These are phyloP conservation scores for Diuraphis noxia DNA, from an alignment of 1,140 invertebrate species.

Conservation along the genomic window DNA sequence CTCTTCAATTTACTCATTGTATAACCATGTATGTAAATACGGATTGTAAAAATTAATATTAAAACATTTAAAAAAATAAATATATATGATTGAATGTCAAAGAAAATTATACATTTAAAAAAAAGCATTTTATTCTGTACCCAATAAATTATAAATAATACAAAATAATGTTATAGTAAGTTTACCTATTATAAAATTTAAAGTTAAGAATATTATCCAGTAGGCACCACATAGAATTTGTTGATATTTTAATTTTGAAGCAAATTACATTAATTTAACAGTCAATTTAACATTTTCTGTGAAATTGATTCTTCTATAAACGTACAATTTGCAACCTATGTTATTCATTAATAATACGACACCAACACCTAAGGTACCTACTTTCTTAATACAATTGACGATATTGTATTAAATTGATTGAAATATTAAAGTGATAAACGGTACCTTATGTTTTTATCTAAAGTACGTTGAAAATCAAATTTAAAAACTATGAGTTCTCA, in stretches of 20 bases:
- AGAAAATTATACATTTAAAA: not conserved
- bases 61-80: too few species aligned
- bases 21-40: too few species aligned
- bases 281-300: not conserved
- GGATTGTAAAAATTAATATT: too few species aligned
- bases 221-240: not conserved
- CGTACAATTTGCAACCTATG: not conserved
- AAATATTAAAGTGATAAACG: not conserved
- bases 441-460: not conserved
- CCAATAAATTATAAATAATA: too few species aligned
- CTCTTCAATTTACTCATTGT: too few species aligned
- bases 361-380: not conserved
- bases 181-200: not conserved
- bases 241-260: not conserved
- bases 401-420: not conserved
- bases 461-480: not conserved
- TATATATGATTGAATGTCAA: not conserved
- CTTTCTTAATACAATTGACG: too few species aligned
- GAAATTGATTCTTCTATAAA: not conserved
- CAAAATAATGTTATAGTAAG: not conserved
- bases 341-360: not conserved
- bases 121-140: not conserved
- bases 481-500: not conserved
- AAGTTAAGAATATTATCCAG: too few species aligned
- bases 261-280: too few species aligned